These are phyloP conservation scores for Rhopalosiphum padi DNA, from an alignment of 1,140 invertebrate species.

Conservation along the genomic window DNA sequence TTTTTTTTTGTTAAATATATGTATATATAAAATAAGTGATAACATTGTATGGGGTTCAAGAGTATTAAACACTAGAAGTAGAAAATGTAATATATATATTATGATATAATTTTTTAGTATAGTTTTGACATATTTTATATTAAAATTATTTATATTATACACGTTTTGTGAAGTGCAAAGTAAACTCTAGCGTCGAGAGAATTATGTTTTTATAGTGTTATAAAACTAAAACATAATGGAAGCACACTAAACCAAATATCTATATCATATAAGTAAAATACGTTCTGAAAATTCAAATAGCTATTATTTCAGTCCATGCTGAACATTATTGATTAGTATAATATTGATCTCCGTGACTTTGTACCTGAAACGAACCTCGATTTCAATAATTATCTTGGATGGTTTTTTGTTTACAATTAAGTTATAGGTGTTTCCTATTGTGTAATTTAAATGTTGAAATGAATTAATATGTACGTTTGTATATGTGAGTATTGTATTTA, in stretches of 20 bases:
- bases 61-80: not conserved
- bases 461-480: not conserved
- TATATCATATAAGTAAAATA: not conserved
- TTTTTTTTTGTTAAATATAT: not conserved
- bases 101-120: not conserved
- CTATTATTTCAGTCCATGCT: not conserved
- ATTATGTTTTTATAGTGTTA: not conserved
- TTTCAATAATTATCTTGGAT: not conserved
- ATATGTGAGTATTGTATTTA: not conserved
- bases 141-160: constrained; percentile 10
- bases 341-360: not conserved
- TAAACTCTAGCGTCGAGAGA: not conserved
- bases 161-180: not conserved
- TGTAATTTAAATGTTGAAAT: not conserved
- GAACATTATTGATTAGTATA: not conserved
- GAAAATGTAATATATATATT: not conserved
- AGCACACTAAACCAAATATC: not conserved
- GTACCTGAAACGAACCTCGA: not conserved
- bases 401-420: not conserved
- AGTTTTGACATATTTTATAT: not conserved
- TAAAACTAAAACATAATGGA: not conserved
- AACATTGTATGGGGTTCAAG: not conserved
- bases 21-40: not conserved
- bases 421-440: not conserved
- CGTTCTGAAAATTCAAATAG: not conserved